Evolutionary conservation across 53 echinoderm and acorn worm species (phyloP).

Genomic region (Apostichopus leukothele): DNA sequence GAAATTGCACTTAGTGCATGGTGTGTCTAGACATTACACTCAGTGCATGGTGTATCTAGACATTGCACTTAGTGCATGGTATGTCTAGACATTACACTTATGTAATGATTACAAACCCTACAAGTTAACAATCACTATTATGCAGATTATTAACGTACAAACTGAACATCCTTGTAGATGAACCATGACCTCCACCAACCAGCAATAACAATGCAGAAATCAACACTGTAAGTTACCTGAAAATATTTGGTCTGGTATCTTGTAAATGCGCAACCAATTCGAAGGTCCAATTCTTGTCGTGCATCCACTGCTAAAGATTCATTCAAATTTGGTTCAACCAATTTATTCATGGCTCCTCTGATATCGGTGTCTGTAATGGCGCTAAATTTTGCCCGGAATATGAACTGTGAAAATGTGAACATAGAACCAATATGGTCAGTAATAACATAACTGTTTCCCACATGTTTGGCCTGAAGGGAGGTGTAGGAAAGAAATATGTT

Average conservation of each 20-base stretch:
- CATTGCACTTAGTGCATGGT: no score
- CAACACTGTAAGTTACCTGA: conserved; percentile 62
- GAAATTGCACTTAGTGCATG: no score
- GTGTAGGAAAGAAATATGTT: no score
- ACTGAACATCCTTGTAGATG: no score
- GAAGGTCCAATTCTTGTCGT: conserved; percentile 80
- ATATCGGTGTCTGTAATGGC: conserved; percentile 98
- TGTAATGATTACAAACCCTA: no score
- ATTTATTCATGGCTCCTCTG: conserved; percentile 77
- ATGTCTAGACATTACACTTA: no score
- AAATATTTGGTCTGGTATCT: conserved; percentile 95
- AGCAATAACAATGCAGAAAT: background rate
- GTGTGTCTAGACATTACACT: no score
- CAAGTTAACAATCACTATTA: no score
- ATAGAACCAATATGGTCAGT: background rate
- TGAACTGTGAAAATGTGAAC: conserved; percentile 53
- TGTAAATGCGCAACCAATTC: conserved; percentile 96
- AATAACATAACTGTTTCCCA: background rate
- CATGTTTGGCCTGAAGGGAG: background rate
- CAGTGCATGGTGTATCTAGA: no score
- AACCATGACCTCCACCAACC: no score
- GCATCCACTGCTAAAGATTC: conserved; percentile 93
- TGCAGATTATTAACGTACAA: no score
- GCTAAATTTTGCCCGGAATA: conserved; percentile 93
- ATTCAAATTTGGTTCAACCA: conserved; percentile 93